These are phyloP conservation scores for Choloepus hoffmanni DNA, from an alignment of 2,113 vertebrate species.

Conservation along the genomic window DNA sequence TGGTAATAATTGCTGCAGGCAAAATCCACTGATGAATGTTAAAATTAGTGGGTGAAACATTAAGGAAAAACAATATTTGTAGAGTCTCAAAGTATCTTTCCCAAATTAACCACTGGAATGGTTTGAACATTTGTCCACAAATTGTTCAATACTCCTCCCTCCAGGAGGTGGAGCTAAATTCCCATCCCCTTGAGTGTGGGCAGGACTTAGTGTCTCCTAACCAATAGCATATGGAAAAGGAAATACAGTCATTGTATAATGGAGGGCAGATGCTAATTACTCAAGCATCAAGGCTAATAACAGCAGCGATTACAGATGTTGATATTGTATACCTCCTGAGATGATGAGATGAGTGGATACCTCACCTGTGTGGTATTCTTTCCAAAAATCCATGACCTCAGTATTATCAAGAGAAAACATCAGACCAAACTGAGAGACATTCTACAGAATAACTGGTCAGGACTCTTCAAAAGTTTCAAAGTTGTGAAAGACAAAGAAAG, in stretches of 20 bases:
- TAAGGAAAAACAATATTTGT: not conserved
- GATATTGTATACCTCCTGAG: not conserved
- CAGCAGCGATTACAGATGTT: not conserved
- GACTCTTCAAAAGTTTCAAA: not conserved
- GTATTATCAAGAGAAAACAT: constrained; percentile 6
- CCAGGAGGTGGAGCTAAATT: not conserved
- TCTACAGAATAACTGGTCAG: not conserved
- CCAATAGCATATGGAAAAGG: not conserved
- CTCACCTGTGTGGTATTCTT: not conserved
- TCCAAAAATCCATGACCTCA: not conserved
- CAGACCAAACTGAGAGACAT: not conserved
- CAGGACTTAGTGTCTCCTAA: not conserved
- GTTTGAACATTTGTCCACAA: constrained; percentile 39
- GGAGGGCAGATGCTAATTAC: not conserved
- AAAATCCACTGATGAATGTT: not conserved
- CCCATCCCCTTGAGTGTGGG: not conserved
- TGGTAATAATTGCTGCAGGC: not conserved
- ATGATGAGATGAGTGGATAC: not conserved
- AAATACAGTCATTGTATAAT: not conserved
- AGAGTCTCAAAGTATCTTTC: not conserved
- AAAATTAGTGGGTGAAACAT: constrained; percentile 13
- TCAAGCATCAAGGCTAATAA: not conserved
- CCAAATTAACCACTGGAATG: not conserved
- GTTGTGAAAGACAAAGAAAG: not conserved
- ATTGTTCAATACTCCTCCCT: not conserved